Percentiles rank a stretch among this genome's conserved stretches.
Evolutionary conservation across 2,797 vertebrate species (phyloP).

Genomic region (Odontamblyopus lacepedii): DNA sequence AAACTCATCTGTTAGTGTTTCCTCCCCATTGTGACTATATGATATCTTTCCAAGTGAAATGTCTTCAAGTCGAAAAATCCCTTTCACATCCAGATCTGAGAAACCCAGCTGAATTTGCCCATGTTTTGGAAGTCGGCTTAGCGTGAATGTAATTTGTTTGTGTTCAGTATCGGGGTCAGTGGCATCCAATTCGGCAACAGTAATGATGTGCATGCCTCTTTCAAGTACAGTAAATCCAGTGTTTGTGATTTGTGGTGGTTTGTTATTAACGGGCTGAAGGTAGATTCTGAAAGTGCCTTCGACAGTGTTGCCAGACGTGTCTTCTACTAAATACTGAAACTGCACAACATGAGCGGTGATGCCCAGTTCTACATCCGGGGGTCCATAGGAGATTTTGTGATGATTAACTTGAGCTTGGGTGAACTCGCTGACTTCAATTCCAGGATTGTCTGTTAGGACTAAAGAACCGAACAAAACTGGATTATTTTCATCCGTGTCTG

Average conservation of each 20-base stretch:
- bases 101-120: slow-evolving; percentile 82
- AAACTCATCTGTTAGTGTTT: slow-evolving; percentile 81
- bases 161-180: slow-evolving; percentile 85
- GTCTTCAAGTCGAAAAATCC: slow-evolving; percentile 82
- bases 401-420: slow-evolving; percentile 97
- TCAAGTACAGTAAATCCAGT: slow-evolving; percentile 88
- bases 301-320: slow-evolving; percentile 85
- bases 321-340: slow-evolving; percentile 89
- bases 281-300: slow-evolving; percentile 87
- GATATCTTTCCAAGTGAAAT: slow-evolving; percentile 82
- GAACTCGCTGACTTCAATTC: slow-evolving; percentile 85
- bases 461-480: slow-evolving; percentile 81
- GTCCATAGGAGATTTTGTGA: slow-evolving; percentile 90
- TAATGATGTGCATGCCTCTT: slow-evolving; percentile 81
- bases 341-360: slow-evolving; percentile 90
- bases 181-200: slow-evolving; percentile 81
- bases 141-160: slow-evolving; percentile 81
- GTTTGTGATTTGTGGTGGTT: slow-evolving; percentile 92
- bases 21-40: slow-evolving; percentile 87
- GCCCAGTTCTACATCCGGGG: slow-evolving; percentile 88
- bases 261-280: slow-evolving; percentile 91
- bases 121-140: slow-evolving; percentile 84
- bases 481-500: slow-evolving; percentile 88
- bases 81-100: slow-evolving; percentile 75
- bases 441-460: slow-evolving; percentile 86